Evolutionary conservation across 2,888 invertebrate genomes (phyloP).

Genomic region (Balanococcus diminutus): DNA sequence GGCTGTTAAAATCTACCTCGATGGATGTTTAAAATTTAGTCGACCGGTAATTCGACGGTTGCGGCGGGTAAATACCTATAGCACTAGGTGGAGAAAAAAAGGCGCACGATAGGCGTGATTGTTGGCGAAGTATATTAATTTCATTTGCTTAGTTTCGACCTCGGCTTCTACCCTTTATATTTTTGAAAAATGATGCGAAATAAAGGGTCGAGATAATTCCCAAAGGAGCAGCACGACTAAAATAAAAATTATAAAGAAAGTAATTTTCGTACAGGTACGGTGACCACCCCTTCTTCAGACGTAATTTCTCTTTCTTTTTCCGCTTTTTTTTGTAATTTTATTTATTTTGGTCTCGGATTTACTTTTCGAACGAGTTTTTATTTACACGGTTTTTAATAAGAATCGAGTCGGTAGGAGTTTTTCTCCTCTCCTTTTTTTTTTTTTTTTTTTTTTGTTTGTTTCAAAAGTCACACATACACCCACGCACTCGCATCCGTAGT

Average conservation of each 20-base stretch:
- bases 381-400: constrained; percentile 17
- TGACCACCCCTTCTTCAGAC: background rate
- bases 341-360: constrained; percentile 34
- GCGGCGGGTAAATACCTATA: background rate
- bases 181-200: constrained; percentile 47
- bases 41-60: background rate
- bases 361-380: constrained; percentile 32
- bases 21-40: background rate
- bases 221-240: constrained; percentile 39
- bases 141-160: constrained; percentile 42
- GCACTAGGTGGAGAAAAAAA: background rate
- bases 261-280: constrained; percentile 40
- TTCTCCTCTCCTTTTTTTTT: too few species aligned
- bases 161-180: constrained; percentile 32
- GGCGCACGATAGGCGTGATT: constrained; percentile 37
- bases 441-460: background rate
- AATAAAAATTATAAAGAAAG: constrained; percentile 50
- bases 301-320: background rate
- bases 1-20: background rate
- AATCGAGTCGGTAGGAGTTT: too few species aligned
- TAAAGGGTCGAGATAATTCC: constrained; percentile 47
- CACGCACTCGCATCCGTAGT: too few species aligned
- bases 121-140: constrained; percentile 47
- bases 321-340: background rate
- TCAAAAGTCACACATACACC: background rate